A percentile compares a stretch with the other conserved stretches of the same genome.
Evolutionary conservation across 1,140 invertebrate genomes (phyloP).

Genomic region (Drosophila hydei): DNA sequence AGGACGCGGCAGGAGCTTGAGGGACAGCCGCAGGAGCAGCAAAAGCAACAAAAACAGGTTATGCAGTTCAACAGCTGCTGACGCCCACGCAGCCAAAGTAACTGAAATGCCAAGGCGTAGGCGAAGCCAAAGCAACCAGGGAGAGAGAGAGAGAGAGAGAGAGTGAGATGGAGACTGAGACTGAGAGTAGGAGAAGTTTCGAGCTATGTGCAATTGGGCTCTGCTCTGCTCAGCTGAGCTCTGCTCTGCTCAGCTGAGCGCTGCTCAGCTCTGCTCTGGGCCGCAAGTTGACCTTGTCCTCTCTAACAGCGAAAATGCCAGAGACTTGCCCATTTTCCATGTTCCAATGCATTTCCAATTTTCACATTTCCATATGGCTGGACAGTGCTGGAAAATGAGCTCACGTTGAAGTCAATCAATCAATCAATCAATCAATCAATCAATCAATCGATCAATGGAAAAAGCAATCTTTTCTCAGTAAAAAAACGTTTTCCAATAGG

Average conservation of each 20-base stretch:
- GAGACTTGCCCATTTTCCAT: slow-evolving; percentile 3
- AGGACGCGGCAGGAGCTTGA: neutral
- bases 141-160: neutral
- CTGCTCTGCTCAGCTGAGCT: slow-evolving; percentile 3
- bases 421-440: neutral
- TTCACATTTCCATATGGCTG: slow-evolving; percentile 4
- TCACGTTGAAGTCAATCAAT: neutral
- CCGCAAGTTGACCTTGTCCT: slow-evolving; percentile 53
- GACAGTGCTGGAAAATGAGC: neutral
- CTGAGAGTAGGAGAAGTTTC: slow-evolving; percentile 3
- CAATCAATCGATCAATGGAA: neutral
- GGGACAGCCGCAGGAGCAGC: slow-evolving; percentile 27
- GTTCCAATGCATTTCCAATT: neutral
- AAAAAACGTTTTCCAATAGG: neutral
- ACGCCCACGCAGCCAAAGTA: slow-evolving; percentile 31
- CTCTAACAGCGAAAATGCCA: slow-evolving; percentile 25
- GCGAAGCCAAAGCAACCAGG: slow-evolving; percentile 1
- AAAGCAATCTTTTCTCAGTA: neutral
- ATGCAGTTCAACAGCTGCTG: slow-evolving; percentile 35
- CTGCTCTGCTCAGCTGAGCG: slow-evolving; percentile 7
- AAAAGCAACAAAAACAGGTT: neutral
- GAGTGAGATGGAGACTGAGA: neutral
- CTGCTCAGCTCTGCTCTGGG: slow-evolving; percentile 1
- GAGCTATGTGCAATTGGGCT: slow-evolving; percentile 24
- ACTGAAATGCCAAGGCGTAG: slow-evolving; percentile 30